Percentiles rank a stretch among this genome's conserved stretches.
These are phyloP conservation scores for Sebastes glaucus DNA, from an alignment of 2,797 vertebrate genomes.

Conservation along the genomic window DNA sequence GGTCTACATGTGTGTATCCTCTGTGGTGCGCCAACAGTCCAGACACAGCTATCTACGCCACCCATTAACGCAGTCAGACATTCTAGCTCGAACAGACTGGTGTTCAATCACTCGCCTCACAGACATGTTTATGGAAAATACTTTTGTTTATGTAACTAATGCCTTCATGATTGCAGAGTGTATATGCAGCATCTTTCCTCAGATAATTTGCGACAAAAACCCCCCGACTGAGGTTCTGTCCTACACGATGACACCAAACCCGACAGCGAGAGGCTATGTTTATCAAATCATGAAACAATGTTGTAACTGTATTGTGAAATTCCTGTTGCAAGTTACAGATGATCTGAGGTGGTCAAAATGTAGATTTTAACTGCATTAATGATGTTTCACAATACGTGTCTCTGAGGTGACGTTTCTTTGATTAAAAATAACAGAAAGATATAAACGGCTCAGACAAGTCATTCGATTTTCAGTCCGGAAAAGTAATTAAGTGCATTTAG, in stretches of 20 bases:
- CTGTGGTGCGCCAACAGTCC: conserved; percentile 30
- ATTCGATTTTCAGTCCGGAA: neutral
- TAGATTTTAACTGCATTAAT: neutral
- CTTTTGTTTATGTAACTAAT: conserved; percentile 53
- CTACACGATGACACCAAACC: conserved; percentile 17
- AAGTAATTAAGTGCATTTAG: neutral
- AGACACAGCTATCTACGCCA: conserved; percentile 32
- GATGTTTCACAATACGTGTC: neutral
- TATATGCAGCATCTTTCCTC: conserved; percentile 23
- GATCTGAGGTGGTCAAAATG: neutral
- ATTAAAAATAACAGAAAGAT: neutral
- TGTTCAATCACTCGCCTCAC: conserved; percentile 63
- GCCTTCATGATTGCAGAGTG: conserved; percentile 37
- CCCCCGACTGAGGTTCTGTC: neutral
- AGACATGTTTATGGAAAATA: conserved; percentile 64
- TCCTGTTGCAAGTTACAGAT: neutral
- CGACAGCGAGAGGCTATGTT: conserved; percentile 16
- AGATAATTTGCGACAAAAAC: conserved; percentile 37
- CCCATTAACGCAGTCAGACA: conserved; percentile 52
- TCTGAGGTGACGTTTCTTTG: neutral
- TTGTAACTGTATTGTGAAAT: neutral
- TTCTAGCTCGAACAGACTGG: neutral
- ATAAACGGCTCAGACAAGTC: neutral
- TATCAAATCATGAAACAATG: conserved; percentile 7
- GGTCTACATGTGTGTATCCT: conserved; percentile 17